Evolutionary conservation across 2,113 vertebrate species (phyloP), one percentile per base, ranked within the genome.

Genomic region (Aphelocoma coerulescens): DNA sequence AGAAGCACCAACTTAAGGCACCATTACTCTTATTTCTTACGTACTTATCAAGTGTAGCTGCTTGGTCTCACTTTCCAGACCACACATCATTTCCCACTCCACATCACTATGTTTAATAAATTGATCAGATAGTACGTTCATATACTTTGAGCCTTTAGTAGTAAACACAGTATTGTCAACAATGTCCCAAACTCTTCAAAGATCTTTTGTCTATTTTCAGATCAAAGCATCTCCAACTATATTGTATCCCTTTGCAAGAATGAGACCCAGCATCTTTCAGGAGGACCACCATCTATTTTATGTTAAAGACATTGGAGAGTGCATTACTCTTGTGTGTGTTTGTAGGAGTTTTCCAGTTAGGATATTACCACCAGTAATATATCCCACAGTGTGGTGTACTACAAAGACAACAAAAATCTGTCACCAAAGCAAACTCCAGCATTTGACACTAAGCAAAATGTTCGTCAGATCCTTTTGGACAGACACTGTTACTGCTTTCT

Each of bases 71-170:
- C 30, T 91, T 85, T 73, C 13, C 16, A 63, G 44, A n/a, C 6
- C 11, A 46, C 32, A 52, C 3, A 9, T 46, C 5, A 21, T 46
- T 75, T 89, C 41, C 26, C 30, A 39, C 16, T 54, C 41, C 10
- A 10, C 19, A 78, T 39, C 28, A 49, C 8, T 54, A 7, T 16
- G 9, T 67, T 67, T 79, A 77, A 65, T 22, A 65, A 79, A 57
- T 15, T 26, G 22, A 43, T 35, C 0, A 1, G 15, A 24, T 9
- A 66, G 32, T 24, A 78, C 1, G 17, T 3, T 2, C 13, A 13
- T 24, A 83, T 16, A 16, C 16, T 85, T 84, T 66, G 9, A 86
- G 20, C 17, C 11, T 74, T 85, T 61, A 27, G 27, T 18, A 85
- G 32, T 18, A 88, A 84, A 59, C 17, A 35, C 1, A 3, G 7